A percentile compares a stretch with the other conserved stretches of the same genome.
These are phyloP conservation scores for Drosophila cardini DNA, from an alignment of 1,140 invertebrate genomes.

Conservation along the genomic window DNA sequence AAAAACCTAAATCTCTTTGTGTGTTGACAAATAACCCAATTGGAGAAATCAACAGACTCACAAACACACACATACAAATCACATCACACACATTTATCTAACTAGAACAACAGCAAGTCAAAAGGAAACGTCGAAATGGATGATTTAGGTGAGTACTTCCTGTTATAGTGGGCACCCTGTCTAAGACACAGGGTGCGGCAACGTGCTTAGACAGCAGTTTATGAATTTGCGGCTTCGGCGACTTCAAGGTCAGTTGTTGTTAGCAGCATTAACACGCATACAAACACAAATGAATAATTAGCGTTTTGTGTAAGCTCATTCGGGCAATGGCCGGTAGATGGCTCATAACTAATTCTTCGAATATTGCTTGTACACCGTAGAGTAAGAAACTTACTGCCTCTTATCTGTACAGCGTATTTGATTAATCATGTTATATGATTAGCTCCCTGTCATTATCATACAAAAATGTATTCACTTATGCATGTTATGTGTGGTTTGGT, in stretches of 20 bases:
- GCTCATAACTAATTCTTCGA: conserved; percentile 23
- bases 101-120: conserved; percentile 37
- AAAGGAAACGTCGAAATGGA: conserved; percentile 51
- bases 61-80: conserved; percentile 22
- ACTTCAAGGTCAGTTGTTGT: conserved; percentile 64
- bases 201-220: neutral
- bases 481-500: conserved; percentile 5
- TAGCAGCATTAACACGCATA: conserved; percentile 41
- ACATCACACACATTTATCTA: conserved; percentile 20
- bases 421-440: conserved; percentile 41
- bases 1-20: conserved; percentile 18
- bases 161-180: conserved; percentile 30
- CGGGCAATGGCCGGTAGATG: conserved; percentile 40
- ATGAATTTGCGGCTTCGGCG: conserved; percentile 24
- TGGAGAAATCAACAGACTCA: conserved; percentile 36
- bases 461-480: neutral
- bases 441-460: conserved; percentile 3
- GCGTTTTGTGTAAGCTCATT: conserved; percentile 24
- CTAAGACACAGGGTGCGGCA: conserved; percentile 24
- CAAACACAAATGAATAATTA: conserved; percentile 59
- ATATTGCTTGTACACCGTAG: conserved; percentile 4
- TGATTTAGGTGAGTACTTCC: conserved; percentile 73
- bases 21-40: conserved; percentile 29
- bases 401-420: conserved; percentile 19
- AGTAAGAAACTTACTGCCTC: conserved; percentile 23